Evolutionary conservation across 2,113 vertebrate genomes (phyloP), one percentile per base, ranked within the genome.

Genomic region (Chaetops frenatus): DNA sequence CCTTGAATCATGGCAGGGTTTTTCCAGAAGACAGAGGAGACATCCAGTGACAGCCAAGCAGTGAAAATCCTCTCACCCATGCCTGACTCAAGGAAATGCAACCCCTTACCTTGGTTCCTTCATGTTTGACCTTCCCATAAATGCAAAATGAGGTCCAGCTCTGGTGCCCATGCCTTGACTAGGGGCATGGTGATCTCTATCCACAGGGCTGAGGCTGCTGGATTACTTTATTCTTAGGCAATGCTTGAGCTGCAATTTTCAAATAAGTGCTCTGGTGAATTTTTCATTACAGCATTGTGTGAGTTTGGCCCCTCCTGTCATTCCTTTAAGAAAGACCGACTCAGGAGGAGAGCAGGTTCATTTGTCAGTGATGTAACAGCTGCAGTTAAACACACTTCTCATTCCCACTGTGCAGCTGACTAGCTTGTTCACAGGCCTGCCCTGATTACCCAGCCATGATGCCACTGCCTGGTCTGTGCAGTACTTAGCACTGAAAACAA

Each of bases 291-390:
- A 81, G 38, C 51, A 36, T 38, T 11, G 1, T 18, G 15, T 51
- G 60, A 74, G n/a, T 70, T 74, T 45, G 44, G 38, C 25, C 57
- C 60, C 88, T 94, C 70, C 65, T 48, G 51, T 40, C 56, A 71
- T 78, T 67, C 57, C 36, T 9, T 90, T 56, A 47, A 80, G 94
- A 92, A 86, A 67, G 91, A 62, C 51, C 71, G 76, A n/a, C 58
- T 80, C 1, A 11, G 47, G 77, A 90, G 51, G 66, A 90, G 44
- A 51, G 64, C 61, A 89, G 86, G 78, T 92, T 95, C 88, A 60
- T 91, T 90, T 96, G 91, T 92, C 86, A 94, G 65, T 50, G 67
- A 42, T 50, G 54, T 70, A 90, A 94, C 91, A 94, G 94, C 96
- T 97, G 92, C 86, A 86, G 72, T 60, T 88, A 70, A 92, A 90